Evolutionary conservation across 2,888 invertebrate species (phyloP), one percentile per base, ranked within the genome.

Genomic region (Lamproptera curius): DNA sequence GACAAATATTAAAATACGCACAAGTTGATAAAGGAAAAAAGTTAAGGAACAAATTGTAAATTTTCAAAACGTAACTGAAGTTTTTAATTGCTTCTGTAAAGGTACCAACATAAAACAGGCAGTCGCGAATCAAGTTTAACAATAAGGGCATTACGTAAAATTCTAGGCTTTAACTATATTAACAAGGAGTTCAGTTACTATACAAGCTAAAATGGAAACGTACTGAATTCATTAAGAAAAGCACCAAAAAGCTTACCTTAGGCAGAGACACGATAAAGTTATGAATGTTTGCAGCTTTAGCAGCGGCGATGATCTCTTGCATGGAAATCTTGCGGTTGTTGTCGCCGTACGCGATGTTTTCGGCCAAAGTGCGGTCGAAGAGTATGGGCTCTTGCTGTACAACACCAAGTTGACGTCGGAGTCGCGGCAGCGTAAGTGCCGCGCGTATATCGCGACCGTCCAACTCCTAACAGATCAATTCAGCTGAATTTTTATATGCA

Each of bases 311-410:
- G 49, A 95, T 91, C 65, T 95, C 95, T 33, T 90, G 89, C 89
- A 92, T 92, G 26, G 90, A 67, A 38, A 94, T 91, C 20, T 87
- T 81, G 13, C 93, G 88, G 54, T 82, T 88, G 72, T 94, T 94
- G 70, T 94, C 94, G 2, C 96, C 96, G 69, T 96, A 96, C 0
- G 94, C 93, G 59, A 97, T 96, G 73, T 97, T 97, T 67, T 96
- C 95, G 0, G 91, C 91, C 42, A 96, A 92, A 16, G 93, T 93
- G 46, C 93, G 89, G 70, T 95, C 94, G 76, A 96, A 96, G 1
- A 96, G 89, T 9, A 94, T 91, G 0, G 95, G 96, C 63, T 96
- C 96, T 76, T 96, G 96, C 2, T 94, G 94, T 1, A 97, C 92
- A 28, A 96, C 90, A 1, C 95, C 95, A 50, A 96, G 83, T 67